Base-by-base conservation (phyloP, 23 tunicate genomes). In the Halocynthia aurantium region DNA sequence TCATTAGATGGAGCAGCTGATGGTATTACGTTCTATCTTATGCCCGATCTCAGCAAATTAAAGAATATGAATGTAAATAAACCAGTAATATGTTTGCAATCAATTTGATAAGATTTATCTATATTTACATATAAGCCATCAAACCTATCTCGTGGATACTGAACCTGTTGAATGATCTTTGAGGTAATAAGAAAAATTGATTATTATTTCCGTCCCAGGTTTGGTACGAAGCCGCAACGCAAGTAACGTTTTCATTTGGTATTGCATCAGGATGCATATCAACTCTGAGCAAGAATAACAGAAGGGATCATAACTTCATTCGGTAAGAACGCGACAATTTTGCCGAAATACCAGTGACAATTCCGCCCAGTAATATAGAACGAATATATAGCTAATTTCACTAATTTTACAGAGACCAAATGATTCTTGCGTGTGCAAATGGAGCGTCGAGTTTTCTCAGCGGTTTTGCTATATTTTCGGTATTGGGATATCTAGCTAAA, bases 221-320 rank as follows among this genome's bases (percentile, higher is more conserved):
- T 11, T 72, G 76, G 76, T 10, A 55, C 12, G 76, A 72, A 11
- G 76, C 76, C 11, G 76, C 76, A 11, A 49, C 63, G 2, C 76
- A 72, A 51, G 76, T 72, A 1, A 9, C 51, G 13, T 72, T 5
- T 17, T 72, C 76, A 49, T 51, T 72, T 17, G 76, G 76, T 49
- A 17, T 50, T 50, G 50, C 56, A 17, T 15, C 56, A 10, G 76
- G 76, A 51, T 0, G 52, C 12, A 40, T 72, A 15, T 11, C 76
- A 49, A 72, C 76, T 49, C 15, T 72, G 57, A 72, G 76, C 5
- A 49, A 20, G 18, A 49, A 49, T 50, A 72, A 72, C 55, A 72
- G 5, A 44, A 49, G 11, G 19, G 51, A 72, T 12, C 76, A 72
- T 72, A 72, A 72, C 51, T 72, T 49, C 56, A 17, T 44, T 10